Percentiles rank a stretch among this genome's conserved stretches.
Evolutionary conservation across 1,140 invertebrate species (phyloP).

Genomic region (Heliothis subflexa): DNA sequence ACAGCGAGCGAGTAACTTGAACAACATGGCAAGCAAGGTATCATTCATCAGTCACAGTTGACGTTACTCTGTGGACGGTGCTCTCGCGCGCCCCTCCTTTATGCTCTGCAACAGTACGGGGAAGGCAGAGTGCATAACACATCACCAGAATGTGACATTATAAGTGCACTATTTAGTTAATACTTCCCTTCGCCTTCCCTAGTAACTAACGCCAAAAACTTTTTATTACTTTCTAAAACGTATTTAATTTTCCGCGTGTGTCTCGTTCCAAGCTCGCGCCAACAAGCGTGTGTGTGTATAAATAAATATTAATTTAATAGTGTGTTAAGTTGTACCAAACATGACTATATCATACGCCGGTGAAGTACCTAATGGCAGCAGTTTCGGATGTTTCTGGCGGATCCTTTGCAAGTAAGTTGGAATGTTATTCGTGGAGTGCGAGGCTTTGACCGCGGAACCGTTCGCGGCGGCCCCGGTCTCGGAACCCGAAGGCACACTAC

Average conservation of each 20-base stretch:
- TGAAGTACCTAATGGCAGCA: conserved; percentile 95
- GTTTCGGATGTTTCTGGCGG: conserved; percentile 96
- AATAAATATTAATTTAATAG: conserved; percentile 82
- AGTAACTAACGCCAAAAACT: conserved; percentile 72
- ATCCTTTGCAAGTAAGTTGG: conserved; percentile 93
- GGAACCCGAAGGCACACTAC: conserved; percentile 39
- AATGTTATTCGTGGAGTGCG: conserved; percentile 43
- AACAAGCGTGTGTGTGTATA: conserved; percentile 82
- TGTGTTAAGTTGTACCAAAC: conserved; percentile 68
- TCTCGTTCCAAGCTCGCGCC: conserved; percentile 77
- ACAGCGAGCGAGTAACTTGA: conserved; percentile 60
- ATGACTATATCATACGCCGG: conserved; percentile 96
- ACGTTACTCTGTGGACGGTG: conserved; percentile 68
- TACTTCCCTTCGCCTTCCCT: conserved; percentile 74
- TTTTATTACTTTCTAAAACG: conserved; percentile 83
- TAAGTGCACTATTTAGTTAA: conserved; percentile 69
- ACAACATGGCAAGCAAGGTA: conserved; percentile 62
- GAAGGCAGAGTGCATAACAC: conserved; percentile 70
- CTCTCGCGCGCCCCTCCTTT: conserved; percentile 64
- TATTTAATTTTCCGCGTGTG: conserved; percentile 85
- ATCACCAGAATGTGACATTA: conserved; percentile 83
- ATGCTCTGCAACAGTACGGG: conserved; percentile 67
- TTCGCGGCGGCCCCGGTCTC: conserved; percentile 46
- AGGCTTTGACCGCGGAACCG: conserved; percentile 53
- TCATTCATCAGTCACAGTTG: conserved; percentile 73